Evolutionary conservation across 2,113 vertebrate genomes (phyloP).

Genomic region (Myxocyprinus asiaticus): DNA sequence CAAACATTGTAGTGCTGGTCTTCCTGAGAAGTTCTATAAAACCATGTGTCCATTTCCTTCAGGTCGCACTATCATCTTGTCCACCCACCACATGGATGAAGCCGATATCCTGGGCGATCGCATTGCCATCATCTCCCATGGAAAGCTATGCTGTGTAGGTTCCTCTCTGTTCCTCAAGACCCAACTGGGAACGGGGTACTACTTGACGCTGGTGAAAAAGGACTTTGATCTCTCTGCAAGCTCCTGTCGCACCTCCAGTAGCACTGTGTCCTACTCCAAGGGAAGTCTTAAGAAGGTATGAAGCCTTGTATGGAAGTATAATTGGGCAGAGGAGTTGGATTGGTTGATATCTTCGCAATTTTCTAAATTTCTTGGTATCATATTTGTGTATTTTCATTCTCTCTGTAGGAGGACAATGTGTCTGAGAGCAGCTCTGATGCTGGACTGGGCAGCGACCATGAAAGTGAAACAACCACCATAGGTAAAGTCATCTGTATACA

Average conservation of each 20-base stretch:
- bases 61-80: slow-evolving; percentile 97
- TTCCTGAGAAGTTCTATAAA: not conserved
- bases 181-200: slow-evolving; percentile 95
- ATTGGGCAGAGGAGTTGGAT: not conserved
- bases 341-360: not conserved
- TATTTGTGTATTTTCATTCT: slow-evolving; percentile 57
- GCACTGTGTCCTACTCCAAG: slow-evolving; percentile 90
- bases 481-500: slow-evolving; percentile 69
- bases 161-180: slow-evolving; percentile 97
- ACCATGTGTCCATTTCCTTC: not conserved
- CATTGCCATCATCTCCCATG: slow-evolving; percentile 97
- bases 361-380: not conserved
- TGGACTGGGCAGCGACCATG: slow-evolving; percentile 96
- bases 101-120: slow-evolving; percentile 95
- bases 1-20: not conserved
- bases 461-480: slow-evolving; percentile 96
- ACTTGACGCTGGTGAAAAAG: slow-evolving; percentile 94
- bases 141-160: slow-evolving; percentile 93
- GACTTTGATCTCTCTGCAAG: slow-evolving; percentile 89
- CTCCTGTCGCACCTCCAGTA: slow-evolving; percentile 94
- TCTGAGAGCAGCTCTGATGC: slow-evolving; percentile 98
- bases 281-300: slow-evolving; percentile 70
- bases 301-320: no score
- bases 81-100: slow-evolving; percentile 98
- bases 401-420: slow-evolving; percentile 89